Evolutionary conservation across 2,113 vertebrate species (phyloP).

Genomic region (Acrocephalus arundinaceus): DNA sequence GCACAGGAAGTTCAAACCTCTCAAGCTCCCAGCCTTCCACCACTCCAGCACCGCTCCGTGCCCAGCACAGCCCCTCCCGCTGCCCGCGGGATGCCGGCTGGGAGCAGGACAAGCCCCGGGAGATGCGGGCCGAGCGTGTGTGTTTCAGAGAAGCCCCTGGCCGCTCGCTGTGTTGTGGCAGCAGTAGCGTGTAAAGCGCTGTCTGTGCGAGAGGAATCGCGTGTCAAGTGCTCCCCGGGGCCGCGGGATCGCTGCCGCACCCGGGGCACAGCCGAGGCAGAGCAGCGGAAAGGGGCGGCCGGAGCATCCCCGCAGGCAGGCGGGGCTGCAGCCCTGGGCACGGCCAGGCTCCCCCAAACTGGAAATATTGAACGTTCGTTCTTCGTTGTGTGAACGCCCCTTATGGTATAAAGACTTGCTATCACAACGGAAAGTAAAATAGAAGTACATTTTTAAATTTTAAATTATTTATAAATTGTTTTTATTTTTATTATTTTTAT

Average conservation of each 20-base stretch:
- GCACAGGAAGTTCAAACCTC: not conserved
- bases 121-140: not conserved
- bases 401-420: too few species aligned
- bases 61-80: not conserved
- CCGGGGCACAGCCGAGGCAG: accelerated
- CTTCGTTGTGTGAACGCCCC: too few species aligned
- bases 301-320: not conserved
- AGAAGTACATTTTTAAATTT: too few species aligned
- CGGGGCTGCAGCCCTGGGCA: too few species aligned
- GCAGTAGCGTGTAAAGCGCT: constrained; percentile 60
- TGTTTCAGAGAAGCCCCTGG: not conserved
- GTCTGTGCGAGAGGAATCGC: constrained; percentile 39
- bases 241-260: not conserved
- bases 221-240: constrained; percentile 68
- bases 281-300: not conserved
- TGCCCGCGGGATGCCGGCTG: not conserved
- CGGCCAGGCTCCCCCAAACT: not conserved
- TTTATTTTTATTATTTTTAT: too few species aligned
- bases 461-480: too few species aligned
- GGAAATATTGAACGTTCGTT: too few species aligned
- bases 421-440: too few species aligned
- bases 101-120: accelerated
- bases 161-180: constrained; percentile 47
- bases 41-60: accelerated
- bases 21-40: too few species aligned